Conservation (phyloP, 1,140 invertebrate species). For the Calephelis virginiensis region DNA sequence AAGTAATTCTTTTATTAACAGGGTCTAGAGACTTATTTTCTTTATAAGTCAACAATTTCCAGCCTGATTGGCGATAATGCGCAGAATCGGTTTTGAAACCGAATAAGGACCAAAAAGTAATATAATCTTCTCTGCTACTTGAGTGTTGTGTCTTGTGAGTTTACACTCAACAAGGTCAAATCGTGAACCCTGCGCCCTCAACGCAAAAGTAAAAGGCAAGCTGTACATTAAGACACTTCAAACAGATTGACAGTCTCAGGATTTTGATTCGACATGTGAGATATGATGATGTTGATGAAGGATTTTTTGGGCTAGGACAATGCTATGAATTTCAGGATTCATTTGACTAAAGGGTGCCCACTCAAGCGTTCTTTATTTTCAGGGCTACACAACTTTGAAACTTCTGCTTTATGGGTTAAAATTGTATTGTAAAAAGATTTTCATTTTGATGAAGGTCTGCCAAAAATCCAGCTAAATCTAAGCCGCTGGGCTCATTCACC, state of each 20-base stretch:
- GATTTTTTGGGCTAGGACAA: no score
- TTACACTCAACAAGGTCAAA: slow-evolving; percentile 5
- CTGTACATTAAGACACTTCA: no score
- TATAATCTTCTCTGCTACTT: no score
- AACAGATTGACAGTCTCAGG: no score
- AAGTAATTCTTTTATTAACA: slow-evolving; percentile 14
- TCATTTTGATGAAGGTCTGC: slow-evolving; percentile 22
- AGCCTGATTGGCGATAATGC: slow-evolving; percentile 23
- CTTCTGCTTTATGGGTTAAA: no score
- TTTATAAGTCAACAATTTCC: slow-evolving; percentile 16
- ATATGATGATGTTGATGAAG: no score
- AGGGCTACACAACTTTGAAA: not conserved
- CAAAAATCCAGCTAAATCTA: slow-evolving; percentile 28
- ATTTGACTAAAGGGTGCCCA: no score
- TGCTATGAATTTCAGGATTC: no score
- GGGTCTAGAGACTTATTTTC: slow-evolving; percentile 13
- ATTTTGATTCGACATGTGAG: no score
- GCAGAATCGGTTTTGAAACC: slow-evolving; percentile 24
- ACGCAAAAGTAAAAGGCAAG: no score
- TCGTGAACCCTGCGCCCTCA: not conserved
- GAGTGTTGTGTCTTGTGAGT: not conserved
- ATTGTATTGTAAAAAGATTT: no score
- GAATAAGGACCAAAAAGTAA: slow-evolving; percentile 26
- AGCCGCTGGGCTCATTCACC: slow-evolving; percentile 2
- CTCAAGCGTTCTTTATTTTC: no score